phyloP scores from a whole-genome alignment of 2,797 vertebrate species.

The Dendrocincla fuliginosa region DNA sequence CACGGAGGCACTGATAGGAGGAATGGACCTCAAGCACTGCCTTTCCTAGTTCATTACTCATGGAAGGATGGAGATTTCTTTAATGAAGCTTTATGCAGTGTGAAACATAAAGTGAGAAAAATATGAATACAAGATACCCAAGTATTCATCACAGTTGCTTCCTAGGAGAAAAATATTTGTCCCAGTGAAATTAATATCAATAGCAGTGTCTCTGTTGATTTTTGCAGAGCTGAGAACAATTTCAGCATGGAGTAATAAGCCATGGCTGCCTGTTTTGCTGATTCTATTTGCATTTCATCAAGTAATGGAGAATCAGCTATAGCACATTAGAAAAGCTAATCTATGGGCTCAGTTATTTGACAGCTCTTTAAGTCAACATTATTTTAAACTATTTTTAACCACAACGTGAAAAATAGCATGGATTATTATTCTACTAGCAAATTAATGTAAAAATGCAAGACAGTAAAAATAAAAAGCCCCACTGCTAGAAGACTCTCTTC shows the following conservation, averaged over 20 bases:
- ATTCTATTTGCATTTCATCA: not conserved
- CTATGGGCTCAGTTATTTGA: not conserved
- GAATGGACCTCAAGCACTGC: not conserved
- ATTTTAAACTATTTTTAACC: constrained; percentile 22
- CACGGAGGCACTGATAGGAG: not conserved
- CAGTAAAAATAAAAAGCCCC: not conserved
- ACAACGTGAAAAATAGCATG: not conserved
- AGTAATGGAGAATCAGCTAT: not conserved
- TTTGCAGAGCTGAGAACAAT: constrained; percentile 7
- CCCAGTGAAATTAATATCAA: not conserved
- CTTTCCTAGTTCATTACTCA: not conserved
- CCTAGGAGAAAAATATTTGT: not conserved
- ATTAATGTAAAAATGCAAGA: not conserved
- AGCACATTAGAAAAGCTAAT: constrained; percentile 6
- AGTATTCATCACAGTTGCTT: not conserved
- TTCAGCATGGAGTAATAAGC: not conserved
- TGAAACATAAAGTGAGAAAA: not conserved
- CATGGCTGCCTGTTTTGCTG: not conserved
- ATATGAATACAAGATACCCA: not conserved
- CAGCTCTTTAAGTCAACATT: not conserved
- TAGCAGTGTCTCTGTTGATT: not conserved
- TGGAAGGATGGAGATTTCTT: not conserved
- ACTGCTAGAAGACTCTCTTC: not conserved
- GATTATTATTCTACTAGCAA: not conserved
- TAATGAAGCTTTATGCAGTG: not conserved